phyloP scores from a whole-genome alignment of 2,113 vertebrate species.

The Nesogale talazaci region DNA sequence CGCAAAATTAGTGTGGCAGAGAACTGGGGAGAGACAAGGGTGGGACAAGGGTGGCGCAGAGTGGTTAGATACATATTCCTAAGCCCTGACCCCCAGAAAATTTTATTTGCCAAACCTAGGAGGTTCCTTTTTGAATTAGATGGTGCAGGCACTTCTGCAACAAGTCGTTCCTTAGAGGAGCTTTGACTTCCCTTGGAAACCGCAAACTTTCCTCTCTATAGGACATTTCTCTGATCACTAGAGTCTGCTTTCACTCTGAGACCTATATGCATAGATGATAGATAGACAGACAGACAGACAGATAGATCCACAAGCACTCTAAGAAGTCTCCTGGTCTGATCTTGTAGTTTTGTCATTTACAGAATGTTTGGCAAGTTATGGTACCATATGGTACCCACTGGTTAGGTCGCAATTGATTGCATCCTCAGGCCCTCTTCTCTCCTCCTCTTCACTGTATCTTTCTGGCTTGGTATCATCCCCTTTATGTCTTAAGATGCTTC shows the following conservation, averaged over 20 bases:
- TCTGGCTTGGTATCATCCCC: not conserved
- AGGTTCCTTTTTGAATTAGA: not conserved
- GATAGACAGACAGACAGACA: no score
- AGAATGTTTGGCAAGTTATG: not conserved
- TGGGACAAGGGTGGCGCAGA: no score
- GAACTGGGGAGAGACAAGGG: not conserved
- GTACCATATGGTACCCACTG: not conserved
- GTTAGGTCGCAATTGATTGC: not conserved
- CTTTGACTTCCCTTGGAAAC: not conserved
- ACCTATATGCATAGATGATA: not conserved
- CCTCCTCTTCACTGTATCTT: not conserved
- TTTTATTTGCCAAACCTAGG: not conserved
- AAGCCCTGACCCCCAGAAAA: not conserved
- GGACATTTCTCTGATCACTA: not conserved
- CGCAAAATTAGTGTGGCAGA: conserved; percentile 41
- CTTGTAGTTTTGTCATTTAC: not conserved
- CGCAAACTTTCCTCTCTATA: not conserved
- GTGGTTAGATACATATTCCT: not conserved
- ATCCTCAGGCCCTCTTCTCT: not conserved
- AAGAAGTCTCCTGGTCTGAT: not conserved
- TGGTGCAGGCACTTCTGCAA: not conserved
- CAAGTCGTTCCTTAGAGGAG: not conserved
- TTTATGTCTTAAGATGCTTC: not conserved
- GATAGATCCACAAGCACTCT: no score
- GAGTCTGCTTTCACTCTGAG: not conserved